Percentiles rank a stretch among this genome's conserved stretches.
These are phyloP conservation scores for Berghia stephanieae DNA, from an alignment of 1,140 invertebrate species.

Conservation along the genomic window DNA sequence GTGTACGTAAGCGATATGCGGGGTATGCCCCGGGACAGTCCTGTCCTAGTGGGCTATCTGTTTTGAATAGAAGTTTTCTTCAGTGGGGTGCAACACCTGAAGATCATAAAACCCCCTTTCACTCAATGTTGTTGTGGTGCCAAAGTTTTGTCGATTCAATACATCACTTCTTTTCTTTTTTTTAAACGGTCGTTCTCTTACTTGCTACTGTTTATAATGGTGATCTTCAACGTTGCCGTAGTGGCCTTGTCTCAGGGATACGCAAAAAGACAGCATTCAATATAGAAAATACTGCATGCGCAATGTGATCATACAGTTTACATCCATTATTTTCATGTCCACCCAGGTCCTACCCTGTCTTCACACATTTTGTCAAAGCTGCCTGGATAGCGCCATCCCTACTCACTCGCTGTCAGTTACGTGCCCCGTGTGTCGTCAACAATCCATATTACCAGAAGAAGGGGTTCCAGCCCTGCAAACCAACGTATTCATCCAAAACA, in stretches of 20 bases:
- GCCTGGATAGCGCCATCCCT: constrained; percentile 79
- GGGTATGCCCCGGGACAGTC: no score
- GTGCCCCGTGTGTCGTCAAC: constrained; percentile 71
- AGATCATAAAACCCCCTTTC: no score
- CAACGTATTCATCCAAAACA: constrained; percentile 68
- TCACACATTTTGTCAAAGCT: constrained; percentile 91
- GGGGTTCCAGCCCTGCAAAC: constrained; percentile 69
- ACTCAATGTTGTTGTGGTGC: no score
- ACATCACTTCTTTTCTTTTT: no score
- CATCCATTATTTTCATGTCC: constrained; percentile 27
- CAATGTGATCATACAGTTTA: neutral
- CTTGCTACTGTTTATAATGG: no score
- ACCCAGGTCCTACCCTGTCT: constrained; percentile 84
- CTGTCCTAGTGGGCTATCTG: no score
- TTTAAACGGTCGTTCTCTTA: no score
- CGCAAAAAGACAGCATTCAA: neutral
- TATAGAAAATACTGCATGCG: neutral
- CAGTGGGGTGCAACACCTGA: no score
- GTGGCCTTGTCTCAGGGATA: neutral
- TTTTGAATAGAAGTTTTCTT: no score
- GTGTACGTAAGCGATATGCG: no score
- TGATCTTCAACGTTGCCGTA: neutral
- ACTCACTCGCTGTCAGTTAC: constrained; percentile 74
- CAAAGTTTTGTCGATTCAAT: no score
- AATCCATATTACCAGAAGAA: constrained; percentile 70